Conservation (phyloP, 1,140 invertebrate species). For the Drosophila takahashii region DNA sequence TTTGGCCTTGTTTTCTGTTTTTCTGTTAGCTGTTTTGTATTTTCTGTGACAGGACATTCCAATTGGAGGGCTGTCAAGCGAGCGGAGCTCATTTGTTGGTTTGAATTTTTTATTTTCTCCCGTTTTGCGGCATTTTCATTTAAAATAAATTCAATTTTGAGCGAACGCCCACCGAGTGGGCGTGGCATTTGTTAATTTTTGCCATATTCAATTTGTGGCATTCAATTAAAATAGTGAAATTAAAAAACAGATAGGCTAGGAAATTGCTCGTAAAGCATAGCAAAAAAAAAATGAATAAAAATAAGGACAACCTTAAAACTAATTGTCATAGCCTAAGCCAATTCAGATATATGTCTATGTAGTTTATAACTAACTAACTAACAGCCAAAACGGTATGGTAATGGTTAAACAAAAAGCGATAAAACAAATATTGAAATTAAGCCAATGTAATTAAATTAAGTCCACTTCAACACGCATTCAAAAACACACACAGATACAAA, state of each 20-base stretch:
- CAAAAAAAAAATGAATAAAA: constrained; percentile 14
- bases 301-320: constrained; percentile 20
- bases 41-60: constrained; percentile 18
- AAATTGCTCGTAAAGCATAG: constrained; percentile 23
- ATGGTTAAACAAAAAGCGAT: constrained; percentile 8
- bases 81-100: constrained; percentile 16
- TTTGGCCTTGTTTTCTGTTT: constrained; percentile 10
- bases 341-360: constrained; percentile 43
- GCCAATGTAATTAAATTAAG: constrained; percentile 73
- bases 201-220: constrained; percentile 69
- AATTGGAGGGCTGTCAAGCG: constrained; percentile 50
- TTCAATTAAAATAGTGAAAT: constrained; percentile 66
- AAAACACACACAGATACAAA: constrained; percentile 3
- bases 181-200: constrained; percentile 58
- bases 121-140: constrained; percentile 39
- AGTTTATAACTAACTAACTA: constrained; percentile 54
- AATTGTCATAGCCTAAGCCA: constrained; percentile 46
- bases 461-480: constrained; percentile 39
- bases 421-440: constrained; percentile 63
- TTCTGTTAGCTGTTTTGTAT: background rate
- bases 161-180: constrained; percentile 14
- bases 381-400: constrained; percentile 12
- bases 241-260: constrained; percentile 46
- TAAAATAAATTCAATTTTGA: constrained; percentile 76
- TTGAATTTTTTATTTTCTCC: no score